Conservation (phyloP, 2,797 vertebrate genomes). For the Myotis vivesi region DNA sequence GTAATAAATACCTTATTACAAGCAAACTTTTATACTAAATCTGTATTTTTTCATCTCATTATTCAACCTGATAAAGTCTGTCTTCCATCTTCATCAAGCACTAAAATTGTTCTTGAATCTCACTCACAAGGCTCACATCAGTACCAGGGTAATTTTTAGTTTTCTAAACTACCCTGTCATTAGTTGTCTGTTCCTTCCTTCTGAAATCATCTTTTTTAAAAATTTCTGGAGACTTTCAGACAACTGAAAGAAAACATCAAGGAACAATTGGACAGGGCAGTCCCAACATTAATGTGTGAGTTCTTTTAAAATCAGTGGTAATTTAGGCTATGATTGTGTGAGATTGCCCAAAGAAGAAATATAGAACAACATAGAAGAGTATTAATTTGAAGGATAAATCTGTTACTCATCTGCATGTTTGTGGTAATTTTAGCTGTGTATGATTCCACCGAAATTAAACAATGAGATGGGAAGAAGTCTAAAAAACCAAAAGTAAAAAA, state of each 20-base stretch:
- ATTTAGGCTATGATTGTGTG: neutral
- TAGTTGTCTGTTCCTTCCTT: neutral
- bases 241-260: neutral
- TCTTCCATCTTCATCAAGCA: neutral
- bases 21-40: neutral
- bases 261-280: neutral
- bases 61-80: neutral
- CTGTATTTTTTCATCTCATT: neutral
- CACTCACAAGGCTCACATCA: neutral
- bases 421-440: neutral
- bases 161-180: neutral
- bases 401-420: neutral
- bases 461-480: neutral
- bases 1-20: neutral
- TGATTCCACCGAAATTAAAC: constrained; percentile 26
- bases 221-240: neutral
- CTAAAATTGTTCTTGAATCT: neutral
- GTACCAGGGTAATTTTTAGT: neutral
- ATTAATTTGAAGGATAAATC: constrained; percentile 31
- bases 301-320: neutral
- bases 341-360: constrained; percentile 3
- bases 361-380: neutral
- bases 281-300: neutral
- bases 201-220: neutral
- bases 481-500: neutral